phyloP scores from a whole-genome alignment of 2,888 invertebrate genomes.

The Cheilosia vernalis region DNA sequence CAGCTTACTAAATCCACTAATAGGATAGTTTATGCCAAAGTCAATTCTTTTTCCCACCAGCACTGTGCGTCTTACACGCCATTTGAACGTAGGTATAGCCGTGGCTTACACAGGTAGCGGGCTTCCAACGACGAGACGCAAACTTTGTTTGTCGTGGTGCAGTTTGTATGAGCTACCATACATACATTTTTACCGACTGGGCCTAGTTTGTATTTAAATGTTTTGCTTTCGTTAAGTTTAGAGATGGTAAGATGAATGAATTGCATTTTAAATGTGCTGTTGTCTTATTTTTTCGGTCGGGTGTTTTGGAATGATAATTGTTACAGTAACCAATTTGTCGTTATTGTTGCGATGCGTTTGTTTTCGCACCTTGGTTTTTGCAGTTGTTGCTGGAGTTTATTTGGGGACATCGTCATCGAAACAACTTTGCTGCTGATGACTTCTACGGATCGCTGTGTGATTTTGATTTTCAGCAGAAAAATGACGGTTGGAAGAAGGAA shows the following conservation, averaged over 20 bases:
- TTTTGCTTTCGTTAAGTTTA: constrained; percentile 49
- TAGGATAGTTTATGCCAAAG: constrained; percentile 74
- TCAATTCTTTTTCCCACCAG: constrained; percentile 65
- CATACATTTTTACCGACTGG: constrained; percentile 35
- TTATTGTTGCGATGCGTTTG: constrained; percentile 29
- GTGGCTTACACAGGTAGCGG: constrained; percentile 59
- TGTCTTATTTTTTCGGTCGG: background rate
- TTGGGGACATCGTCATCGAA: constrained; percentile 32
- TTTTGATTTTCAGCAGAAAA: constrained; percentile 31
- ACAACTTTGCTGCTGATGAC: constrained; percentile 41
- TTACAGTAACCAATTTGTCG: constrained; percentile 47
- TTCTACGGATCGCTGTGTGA: constrained; percentile 33
- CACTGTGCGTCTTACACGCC: constrained; percentile 17
- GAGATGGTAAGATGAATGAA: constrained; percentile 34
- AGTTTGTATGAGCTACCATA: constrained; percentile 17
- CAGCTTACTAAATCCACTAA: constrained; percentile 75
- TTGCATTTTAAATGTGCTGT: constrained; percentile 33
- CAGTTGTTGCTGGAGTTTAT: background rate
- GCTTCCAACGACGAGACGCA: constrained; percentile 21
- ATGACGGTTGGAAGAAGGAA: constrained; percentile 14
- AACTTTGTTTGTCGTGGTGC: constrained; percentile 34
- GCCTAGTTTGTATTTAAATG: constrained; percentile 30
- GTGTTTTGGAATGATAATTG: constrained; percentile 38
- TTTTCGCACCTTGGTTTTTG: constrained; percentile 23
- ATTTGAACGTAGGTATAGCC: constrained; percentile 4